Conservation (phyloP, 2,797 vertebrate genomes). For the Phrynocephalus guinanensis region DNA sequence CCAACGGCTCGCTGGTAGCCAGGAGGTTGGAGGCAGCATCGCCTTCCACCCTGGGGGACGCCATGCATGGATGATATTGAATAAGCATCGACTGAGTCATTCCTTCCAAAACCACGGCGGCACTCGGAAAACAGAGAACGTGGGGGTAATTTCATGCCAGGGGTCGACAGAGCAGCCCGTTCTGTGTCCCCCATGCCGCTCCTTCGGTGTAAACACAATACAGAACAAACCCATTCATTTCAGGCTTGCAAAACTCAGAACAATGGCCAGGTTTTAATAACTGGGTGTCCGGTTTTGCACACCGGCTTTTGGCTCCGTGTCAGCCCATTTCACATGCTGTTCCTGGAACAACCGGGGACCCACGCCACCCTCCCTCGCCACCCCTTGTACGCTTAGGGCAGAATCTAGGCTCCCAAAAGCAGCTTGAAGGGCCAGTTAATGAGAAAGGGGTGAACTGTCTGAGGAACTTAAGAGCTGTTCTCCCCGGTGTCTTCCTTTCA, state of each 20-base stretch:
- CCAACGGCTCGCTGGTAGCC: not conserved
- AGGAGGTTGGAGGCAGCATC: not conserved
- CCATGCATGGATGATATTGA: not conserved
- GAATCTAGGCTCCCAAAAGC: too few relatives aligned
- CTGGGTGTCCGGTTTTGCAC: accelerated
- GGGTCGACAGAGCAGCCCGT: accelerated
- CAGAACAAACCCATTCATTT: not conserved
- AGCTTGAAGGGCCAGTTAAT: too few relatives aligned
- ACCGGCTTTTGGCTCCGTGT: not conserved
- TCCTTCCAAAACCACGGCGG: not conserved
- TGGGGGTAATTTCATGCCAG: accelerated
- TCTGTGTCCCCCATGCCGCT: not conserved
- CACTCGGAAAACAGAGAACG: not conserved
- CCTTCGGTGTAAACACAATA: not conserved
- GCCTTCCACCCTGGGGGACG: not conserved
- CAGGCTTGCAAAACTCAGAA: accelerated
- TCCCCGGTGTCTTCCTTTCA: not conserved
- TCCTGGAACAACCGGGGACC: not conserved
- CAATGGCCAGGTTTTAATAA: accelerated
- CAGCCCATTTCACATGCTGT: conserved; percentile 4
- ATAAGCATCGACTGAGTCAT: conserved; percentile 12
- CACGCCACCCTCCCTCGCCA: too few relatives aligned
- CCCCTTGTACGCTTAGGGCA: too few relatives aligned
- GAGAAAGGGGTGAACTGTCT: too few relatives aligned
- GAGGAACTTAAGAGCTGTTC: not conserved